These are phyloP conservation scores for Drosophila rufa DNA, from an alignment of 1,140 invertebrate species.

Conservation along the genomic window DNA sequence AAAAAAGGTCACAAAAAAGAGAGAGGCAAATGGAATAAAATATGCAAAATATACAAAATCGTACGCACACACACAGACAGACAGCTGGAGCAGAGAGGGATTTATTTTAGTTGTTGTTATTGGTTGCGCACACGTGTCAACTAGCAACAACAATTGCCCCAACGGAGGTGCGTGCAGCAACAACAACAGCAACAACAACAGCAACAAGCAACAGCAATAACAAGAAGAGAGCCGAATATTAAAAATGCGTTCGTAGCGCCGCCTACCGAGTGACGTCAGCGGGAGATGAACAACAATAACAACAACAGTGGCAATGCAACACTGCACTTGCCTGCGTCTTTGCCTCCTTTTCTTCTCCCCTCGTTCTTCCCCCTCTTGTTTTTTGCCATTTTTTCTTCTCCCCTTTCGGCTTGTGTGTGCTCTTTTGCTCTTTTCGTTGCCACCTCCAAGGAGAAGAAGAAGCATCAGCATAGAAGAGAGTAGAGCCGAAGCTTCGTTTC, in stretches of 20 bases:
- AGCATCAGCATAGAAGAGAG: slow-evolving; percentile 40
- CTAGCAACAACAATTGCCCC: slow-evolving; percentile 54
- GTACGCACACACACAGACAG: slow-evolving; percentile 23
- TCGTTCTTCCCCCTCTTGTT: background rate
- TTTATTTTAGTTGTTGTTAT: slow-evolving; percentile 81
- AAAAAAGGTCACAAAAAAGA: slow-evolving; percentile 70
- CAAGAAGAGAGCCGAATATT: slow-evolving; percentile 54
- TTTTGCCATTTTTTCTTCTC: slow-evolving; percentile 42
- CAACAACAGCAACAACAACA: slow-evolving; percentile 19
- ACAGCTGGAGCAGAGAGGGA: slow-evolving; percentile 8
- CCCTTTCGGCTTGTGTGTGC: slow-evolving; percentile 26
- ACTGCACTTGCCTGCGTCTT: slow-evolving; percentile 65
- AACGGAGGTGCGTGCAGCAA: slow-evolving; percentile 14
- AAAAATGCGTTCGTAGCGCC: slow-evolving; percentile 80
- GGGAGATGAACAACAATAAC: slow-evolving; percentile 14
- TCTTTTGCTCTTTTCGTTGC: slow-evolving; percentile 48
- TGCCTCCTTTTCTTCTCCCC: slow-evolving; percentile 53
- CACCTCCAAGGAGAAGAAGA: slow-evolving; percentile 23
- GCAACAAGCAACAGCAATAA: slow-evolving; percentile 26
- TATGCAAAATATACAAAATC: slow-evolving; percentile 79
- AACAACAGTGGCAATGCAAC: slow-evolving; percentile 12
- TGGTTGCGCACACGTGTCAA: slow-evolving; percentile 68
- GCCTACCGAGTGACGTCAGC: slow-evolving; percentile 74
- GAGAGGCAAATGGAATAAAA: slow-evolving; percentile 75
- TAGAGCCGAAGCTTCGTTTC: slow-evolving; percentile 42